Evolutionary conservation across 2,888 invertebrate genomes (phyloP), one percentile per base, ranked within the genome.

Genomic region (Eupithecia vulgata): DNA sequence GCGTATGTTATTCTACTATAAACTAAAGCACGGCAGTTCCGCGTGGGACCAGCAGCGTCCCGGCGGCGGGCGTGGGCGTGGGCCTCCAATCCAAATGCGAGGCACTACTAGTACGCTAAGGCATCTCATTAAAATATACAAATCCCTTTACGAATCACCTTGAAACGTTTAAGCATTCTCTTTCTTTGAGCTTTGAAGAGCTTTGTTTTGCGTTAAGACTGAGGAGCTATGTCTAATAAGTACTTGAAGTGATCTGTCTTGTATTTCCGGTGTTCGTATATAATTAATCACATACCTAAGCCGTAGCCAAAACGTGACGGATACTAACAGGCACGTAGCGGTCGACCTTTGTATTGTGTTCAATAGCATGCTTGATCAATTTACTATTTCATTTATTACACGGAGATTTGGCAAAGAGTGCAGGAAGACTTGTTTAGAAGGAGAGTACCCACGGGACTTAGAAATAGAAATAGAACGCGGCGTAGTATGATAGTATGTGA

Each of bases 401-500:
- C 70, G 68, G 48, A 35, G 72, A 68, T 81, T 87, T 88, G 90
- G 90, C 90, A 86, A 42, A 77, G 76, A 61, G 74, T 78, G 76
- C 83, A 88, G 91, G 92, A 91, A 91, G 88, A 83, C 78, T 78
- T 74, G 74, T 35, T 40, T 40, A 70, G 71, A 67, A 69, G 25
- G n/a, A n/a, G n/a, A n/a, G n/a, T n/a, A n/a, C n/a, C n/a, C n/a
- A n/a, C n/a, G n/a, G n/a, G n/a, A n/a, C n/a, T n/a, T n/a, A n/a
- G n/a, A n/a, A n/a, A n/a, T n/a, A n/a, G n/a, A n/a, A n/a, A n/a
- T n/a, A n/a, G n/a, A n/a, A n/a, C n/a, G n/a, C n/a, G n/a, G n/a
- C n/a, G n/a, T n/a, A n/a, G n/a, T n/a, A n/a, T n/a, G n/a, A n/a
- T n/a, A n/a, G n/a, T n/a, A n/a, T n/a, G n/a, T n/a, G n/a, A n/a